Base-by-base conservation (phyloP, 2,888 invertebrate species). In the Stomorhina lunata region DNA sequence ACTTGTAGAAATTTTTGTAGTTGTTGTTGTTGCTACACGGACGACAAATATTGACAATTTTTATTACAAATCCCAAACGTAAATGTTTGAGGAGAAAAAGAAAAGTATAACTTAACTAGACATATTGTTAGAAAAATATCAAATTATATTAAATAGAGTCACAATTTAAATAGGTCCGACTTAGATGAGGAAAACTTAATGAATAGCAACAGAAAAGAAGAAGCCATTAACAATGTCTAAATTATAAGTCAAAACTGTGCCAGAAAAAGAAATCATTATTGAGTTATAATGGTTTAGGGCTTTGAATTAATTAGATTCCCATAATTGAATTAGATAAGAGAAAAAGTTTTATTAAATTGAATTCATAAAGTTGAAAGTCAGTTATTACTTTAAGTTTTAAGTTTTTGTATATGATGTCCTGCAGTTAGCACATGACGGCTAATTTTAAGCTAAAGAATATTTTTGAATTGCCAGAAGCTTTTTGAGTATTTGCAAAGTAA, bases 41-140 rank as follows among this genome's bases (percentile, higher is more conserved):
- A 37, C 37, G 22, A 37, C 37, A 59, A 59, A 61, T 61, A 43
- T 43, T 61, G 25, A 43, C 40, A 61, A 2, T 61, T 61, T 37
- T n/a, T 25, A 22, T 6, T 40, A 6, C 3, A 34, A 37, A 37
- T 12, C 25, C 25, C 22, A 15, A 25, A 53, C 5, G 15, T n/a
- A 6, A n/a, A 27, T 37, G 10, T 37, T 10, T n/a, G 12, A 50
- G n/a, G 12, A 25, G 0, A 25, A 59, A 7, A 37, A 29, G 5
- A 22, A 59, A 37, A 25, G 37, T 59, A n/a, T n/a, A n/a, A n/a
- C n/a, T n/a, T 22, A 59, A 59, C 12, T 59, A 3, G n/a, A n/a
- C n/a, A n/a, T n/a, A n/a, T n/a, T n/a, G n/a, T n/a, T n/a, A 59
- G 7, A n/a, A 12, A 59, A 34, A 59, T 10, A 15, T 17, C 15